Evolutionary conservation across 2,113 vertebrate species (phyloP), one percentile per base, ranked within the genome.

Genomic region (Chaetodon auriga): DNA sequence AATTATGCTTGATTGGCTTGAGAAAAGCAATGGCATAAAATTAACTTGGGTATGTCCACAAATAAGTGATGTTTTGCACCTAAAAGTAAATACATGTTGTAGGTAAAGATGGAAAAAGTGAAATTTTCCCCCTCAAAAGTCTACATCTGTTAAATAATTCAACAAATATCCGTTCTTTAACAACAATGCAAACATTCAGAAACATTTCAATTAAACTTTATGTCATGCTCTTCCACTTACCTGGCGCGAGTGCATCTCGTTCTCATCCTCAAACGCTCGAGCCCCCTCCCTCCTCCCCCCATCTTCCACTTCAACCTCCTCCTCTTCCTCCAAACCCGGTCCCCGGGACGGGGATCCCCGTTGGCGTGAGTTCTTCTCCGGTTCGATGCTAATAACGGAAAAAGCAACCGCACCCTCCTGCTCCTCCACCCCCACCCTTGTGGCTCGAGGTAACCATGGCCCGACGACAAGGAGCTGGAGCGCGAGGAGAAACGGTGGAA

Each of bases 311-410:
- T 60, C 77, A 0, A 35, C 46, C 72, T 49, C 58, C 68, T 63
- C 83, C 35, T 78, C 62, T 30, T 78, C 92, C 30, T 75, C 61
- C 49, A 16, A 63, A n/a, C 25, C 83, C 16, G 72, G 53, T 43
- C 30, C 11, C 43, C 65, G 64, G 41, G 49, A 48, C 41, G 4
- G 41, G 25, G 68, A 14, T 80, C 70, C 64, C 69, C 55, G 48
- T 1, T 43, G 69, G 46, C 21, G 76, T 5, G 73, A 15, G 23
- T 48, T 87, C 66, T 71, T 55, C 41, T 68, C 81, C 72, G 90
- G 93, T 18, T 94, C 91, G 58, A 96, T 95, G 87, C 88, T 95
- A 49, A 95, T 94, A 10, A 96, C 90, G 45, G 93, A 92, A 8
- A 94, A 93, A 10, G 83, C 90, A 6, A 94, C 82, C 18, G 70